phyloP scores from a whole-genome alignment of 2,113 vertebrate genomes.

The Tautogolabrus adspersus region DNA sequence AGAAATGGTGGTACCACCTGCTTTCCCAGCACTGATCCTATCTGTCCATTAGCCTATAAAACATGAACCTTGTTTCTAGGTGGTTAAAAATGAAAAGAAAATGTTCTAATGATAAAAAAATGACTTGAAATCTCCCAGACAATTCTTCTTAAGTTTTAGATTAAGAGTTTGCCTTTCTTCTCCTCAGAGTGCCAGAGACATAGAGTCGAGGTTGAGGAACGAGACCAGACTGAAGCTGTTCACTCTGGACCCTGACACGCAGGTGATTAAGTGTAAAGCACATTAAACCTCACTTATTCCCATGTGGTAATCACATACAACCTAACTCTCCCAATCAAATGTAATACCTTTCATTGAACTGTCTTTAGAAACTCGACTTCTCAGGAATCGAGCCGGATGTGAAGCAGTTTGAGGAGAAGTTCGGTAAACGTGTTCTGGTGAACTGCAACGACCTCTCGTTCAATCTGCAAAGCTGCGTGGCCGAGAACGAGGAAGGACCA shows the following conservation, averaged over 20 bases:
- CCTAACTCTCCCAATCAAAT: background rate
- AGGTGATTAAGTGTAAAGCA: constrained; percentile 84
- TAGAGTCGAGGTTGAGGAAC: constrained; percentile 92
- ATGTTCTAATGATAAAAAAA: constrained; percentile 48
- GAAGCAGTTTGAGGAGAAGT: constrained; percentile 97
- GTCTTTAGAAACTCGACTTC: constrained; percentile 93
- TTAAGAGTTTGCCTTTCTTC: constrained; percentile 45
- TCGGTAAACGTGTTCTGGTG: constrained; percentile 94
- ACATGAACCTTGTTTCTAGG: constrained; percentile 53
- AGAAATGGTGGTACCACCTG: constrained; percentile 47
- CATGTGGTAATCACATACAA: background rate
- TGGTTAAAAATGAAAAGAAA: constrained; percentile 25
- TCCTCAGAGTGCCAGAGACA: constrained; percentile 91
- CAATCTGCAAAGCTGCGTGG: constrained; percentile 97
- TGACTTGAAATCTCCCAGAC: constrained; percentile 26
- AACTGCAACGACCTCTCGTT: constrained; percentile 97
- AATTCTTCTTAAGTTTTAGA: constrained; percentile 10
- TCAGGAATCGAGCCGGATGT: constrained; percentile 92
- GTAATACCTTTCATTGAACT: constrained; percentile 36
- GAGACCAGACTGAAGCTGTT: constrained; percentile 96
- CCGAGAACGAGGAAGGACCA: constrained; percentile 97
- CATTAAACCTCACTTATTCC: background rate
- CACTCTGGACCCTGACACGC: constrained; percentile 95
- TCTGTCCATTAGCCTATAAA: constrained; percentile 49
- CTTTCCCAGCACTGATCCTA: constrained; percentile 33